Base-by-base conservation (phyloP, 2,113 vertebrate species). In the Orientallactaga bullata region DNA sequence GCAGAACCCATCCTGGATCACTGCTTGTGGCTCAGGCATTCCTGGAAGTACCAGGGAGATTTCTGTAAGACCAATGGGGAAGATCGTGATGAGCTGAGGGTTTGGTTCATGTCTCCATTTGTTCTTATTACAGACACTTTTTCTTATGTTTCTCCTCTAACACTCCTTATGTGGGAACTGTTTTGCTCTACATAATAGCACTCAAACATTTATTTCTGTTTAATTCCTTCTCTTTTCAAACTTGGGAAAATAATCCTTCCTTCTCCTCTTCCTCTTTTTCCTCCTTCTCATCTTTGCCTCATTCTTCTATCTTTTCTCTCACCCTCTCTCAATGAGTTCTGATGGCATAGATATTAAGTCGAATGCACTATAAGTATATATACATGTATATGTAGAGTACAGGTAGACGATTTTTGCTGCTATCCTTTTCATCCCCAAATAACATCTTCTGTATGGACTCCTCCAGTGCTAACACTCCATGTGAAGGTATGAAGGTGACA, bases 11-110 rank as follows among this genome's bases (percentile, higher is more conserved):
- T 95, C 93, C 93, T 71, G 63, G 61, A 63, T 72, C 26, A 58
- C 37, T 0, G 5, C 55, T 15, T 21, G 37, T 0, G 11, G 79
- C 58, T 37, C 26, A 92, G 73, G n/a, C 66, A 83, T 94, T 96
- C 95, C 89, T 84, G 88, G 94, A 93, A 97, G 97, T 96, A 95
- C 96, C 86, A 92, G 32, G 92, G 83, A 96, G 91, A 94, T 94
- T 97, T 96, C 97, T 96, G 92, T 71, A 95, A 97, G 95, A 81
- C 66, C 63, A 92, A 92, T 91, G 94, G 95, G 89, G 77, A 47
- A 91, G 58, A 20, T 90, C 94, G 95, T 96, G 87, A 91, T 97
- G 90, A 96, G 90, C 94, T 97, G 96, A 83, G 81, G 51, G 89
- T 95, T 91, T 30, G 7, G 23, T 65, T 15, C 32, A 18, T 0